These are phyloP conservation scores for Cyprinodon variegatus DNA, from an alignment of 2,113 vertebrate species.

Conservation along the genomic window DNA sequence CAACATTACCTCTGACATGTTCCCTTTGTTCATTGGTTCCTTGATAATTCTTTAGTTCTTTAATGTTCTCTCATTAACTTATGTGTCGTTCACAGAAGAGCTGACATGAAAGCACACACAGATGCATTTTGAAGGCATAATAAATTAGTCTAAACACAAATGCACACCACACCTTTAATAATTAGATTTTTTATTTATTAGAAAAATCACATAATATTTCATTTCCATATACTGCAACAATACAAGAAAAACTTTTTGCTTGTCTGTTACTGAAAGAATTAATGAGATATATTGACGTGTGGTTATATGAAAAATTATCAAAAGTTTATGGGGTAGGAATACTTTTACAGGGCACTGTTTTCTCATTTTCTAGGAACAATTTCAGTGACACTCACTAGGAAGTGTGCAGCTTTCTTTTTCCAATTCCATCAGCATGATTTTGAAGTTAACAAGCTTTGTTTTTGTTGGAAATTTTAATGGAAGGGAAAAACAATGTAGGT, in stretches of 20 bases:
- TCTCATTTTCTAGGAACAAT: not conserved
- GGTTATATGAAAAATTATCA: not conserved
- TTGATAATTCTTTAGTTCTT: too few relatives aligned
- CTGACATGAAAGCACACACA: not conserved
- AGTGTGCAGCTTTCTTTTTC: slow-evolving; percentile 8
- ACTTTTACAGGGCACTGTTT: not conserved
- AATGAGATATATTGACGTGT: not conserved
- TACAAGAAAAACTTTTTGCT: not conserved
- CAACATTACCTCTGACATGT: too few relatives aligned
- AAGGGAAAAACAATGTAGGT: slow-evolving; percentile 51
- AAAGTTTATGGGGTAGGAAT: not conserved
- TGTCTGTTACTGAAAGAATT: not conserved
- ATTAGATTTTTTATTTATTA: too few relatives aligned
- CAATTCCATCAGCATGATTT: slow-evolving; percentile 37
- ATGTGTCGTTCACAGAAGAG: too few relatives aligned
- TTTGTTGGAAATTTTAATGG: slow-evolving; percentile 31
- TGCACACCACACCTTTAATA: too few relatives aligned
- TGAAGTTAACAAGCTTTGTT: slow-evolving; percentile 27
- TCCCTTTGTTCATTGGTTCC: too few relatives aligned
- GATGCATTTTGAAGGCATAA: not conserved
- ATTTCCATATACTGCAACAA: not conserved
- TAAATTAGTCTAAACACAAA: not conserved
- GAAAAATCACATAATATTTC: not conserved
- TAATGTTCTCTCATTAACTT: too few relatives aligned
- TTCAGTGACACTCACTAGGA: slow-evolving; percentile 16